Base-by-base conservation (phyloP, 1,140 invertebrate genomes). In the Gonatopus flavifemur region DNA sequence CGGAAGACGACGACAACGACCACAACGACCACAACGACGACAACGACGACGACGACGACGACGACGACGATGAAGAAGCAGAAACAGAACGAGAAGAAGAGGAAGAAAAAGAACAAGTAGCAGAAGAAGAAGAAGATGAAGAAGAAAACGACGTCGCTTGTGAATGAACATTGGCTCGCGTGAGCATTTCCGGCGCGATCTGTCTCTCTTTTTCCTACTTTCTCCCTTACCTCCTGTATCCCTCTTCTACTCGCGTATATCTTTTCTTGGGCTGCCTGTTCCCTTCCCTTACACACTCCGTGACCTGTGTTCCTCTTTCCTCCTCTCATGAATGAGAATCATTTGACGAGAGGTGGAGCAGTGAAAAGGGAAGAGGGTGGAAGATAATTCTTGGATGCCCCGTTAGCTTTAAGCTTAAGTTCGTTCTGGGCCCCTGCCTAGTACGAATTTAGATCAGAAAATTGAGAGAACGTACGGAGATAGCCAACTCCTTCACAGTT, bases 101-200 rank as follows among this genome's bases (percentile, higher is more conserved):
- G 21, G 41, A 36, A 18, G 25, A 41, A 39, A 35, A 37, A 52
- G 18, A 32, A 38, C 47, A 53, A 46, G 38, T 46, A 47, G 28
- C 62, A 53, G 52, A 60, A 61, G 49, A 67, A 13, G 57, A 66
- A 20, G 36, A 65, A 13, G 48, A 62, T 58, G 57, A 57, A 44
- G 51, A 58, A 57, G 51, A 52, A 55, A 53, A 61, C 46, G 59
- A 55, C 47, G 53, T 58, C 48, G 56, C 57, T 77, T 70, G 73
- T 77, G 76, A 78, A 78, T 77, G 76, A 78, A 77, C 69, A 69
- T 75, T 73, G 70, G 68, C 70, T 74, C 63, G 73, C 62, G n/a
- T n/a, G 57, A 60, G 65, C 67, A 62, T 75, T 78, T 78, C 76
- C 76, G 74, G 76, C 67, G 62, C 47, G 53, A 55, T 57, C 52